Evolutionary conservation across 2,888 invertebrate species (phyloP), one percentile per base, ranked within the genome.

Genomic region (Thelaira solivaga): DNA sequence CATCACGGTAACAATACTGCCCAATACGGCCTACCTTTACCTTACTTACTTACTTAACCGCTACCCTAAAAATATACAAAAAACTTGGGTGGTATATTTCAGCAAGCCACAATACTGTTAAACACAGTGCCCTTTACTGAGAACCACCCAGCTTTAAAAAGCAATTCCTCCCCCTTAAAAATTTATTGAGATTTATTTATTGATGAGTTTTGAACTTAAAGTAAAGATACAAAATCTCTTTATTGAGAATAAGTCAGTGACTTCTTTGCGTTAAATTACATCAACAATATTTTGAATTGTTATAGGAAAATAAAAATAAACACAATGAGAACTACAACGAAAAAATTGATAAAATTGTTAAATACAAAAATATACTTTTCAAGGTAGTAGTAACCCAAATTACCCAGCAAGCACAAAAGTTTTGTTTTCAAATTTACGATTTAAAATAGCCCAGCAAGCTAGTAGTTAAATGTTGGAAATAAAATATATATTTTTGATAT

Each of bases 171-270:
- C 26, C 4, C 26, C 26, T 26, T 26, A 26, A 36, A 2, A 5
- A n/a, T 2, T 49, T 18, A 41, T 7, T 69, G 31, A 43, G 22
- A 72, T 72, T 16, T 16, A 72, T 72, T 64, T 10, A 47, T n/a
- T n/a, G 10, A 72, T 39, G n/a, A 13, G 20, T 43, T 64, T 47
- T 55, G 62, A 39, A 55, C 16, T 29, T 7, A 4, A 7, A 43
- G 16, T 2, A 26, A 13, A 16, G 22, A 29, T 39, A 72, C 72
- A 72, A 72, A 72, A 72, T 47, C 4, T 47, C 72, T 72, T 72
- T 72, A 72, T 72, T 72, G 72, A 72, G 72, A 72, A 55, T 29
- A 72, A 72, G 45, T 55, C 6, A 72, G 72, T 20, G 72, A 45
- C 51, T 41, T 24, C 11, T 43, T 59, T 61, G 16, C 18, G 61